These are phyloP conservation scores for Murina feae DNA, from an alignment of 2,113 vertebrate genomes.

Conservation along the genomic window DNA sequence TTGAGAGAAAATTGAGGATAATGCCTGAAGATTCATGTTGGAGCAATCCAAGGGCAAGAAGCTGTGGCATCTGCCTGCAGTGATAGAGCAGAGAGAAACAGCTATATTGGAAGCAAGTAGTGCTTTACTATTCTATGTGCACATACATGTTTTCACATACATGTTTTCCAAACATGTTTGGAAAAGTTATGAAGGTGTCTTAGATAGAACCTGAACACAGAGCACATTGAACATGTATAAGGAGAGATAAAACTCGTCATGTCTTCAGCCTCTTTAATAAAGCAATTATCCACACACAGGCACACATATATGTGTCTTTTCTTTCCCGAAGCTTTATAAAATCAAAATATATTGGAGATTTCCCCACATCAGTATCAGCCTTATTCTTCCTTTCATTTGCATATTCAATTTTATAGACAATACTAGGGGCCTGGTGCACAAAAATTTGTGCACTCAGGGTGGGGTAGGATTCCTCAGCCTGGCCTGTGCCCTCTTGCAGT, in stretches of 20 bases:
- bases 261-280: neutral
- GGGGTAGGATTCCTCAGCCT: too few relatives aligned
- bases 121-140: neutral
- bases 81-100: neutral
- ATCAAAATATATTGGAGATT: neutral
- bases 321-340: neutral
- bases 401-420: neutral
- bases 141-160: accelerated
- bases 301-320: neutral
- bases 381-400: neutral
- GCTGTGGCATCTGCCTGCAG: neutral
- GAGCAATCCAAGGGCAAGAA: neutral
- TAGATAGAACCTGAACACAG: neutral
- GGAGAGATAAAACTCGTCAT: neutral
- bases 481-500: too few relatives aligned
- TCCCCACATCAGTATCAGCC: neutral
- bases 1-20: neutral
- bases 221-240: neutral
- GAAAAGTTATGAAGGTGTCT: neutral
- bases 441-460: too few relatives aligned
- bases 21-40: neutral
- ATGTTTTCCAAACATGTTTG: neutral
- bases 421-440: too few relatives aligned
- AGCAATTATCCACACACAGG: neutral
- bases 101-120: neutral